Conservation (phyloP, 2,113 vertebrate species). For the Marmota monax region DNA sequence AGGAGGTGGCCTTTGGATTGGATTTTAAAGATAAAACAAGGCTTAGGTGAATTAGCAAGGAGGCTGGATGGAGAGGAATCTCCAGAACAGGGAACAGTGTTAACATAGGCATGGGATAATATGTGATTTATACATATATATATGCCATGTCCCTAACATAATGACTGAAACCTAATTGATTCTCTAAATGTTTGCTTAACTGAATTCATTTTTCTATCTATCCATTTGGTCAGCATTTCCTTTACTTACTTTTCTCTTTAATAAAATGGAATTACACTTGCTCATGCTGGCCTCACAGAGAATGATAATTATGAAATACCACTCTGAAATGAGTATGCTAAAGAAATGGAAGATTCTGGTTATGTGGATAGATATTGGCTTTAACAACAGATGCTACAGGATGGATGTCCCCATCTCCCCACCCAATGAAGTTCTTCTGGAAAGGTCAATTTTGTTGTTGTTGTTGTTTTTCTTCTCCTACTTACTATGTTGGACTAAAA, state of each 20-base stretch:
- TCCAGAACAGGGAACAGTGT: background rate
- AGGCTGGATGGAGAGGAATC: background rate
- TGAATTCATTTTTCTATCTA: background rate
- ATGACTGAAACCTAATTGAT: background rate
- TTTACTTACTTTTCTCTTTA: background rate
- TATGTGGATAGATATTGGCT: background rate
- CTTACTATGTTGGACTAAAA: background rate
- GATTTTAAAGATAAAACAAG: background rate
- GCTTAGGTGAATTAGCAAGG: background rate
- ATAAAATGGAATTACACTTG: background rate
- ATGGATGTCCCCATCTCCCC: background rate
- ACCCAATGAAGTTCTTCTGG: background rate
- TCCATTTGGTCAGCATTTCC: background rate
- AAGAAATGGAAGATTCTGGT: background rate
- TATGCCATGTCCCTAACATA: background rate
- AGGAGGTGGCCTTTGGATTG: background rate
- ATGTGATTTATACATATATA: background rate
- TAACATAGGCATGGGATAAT: background rate
- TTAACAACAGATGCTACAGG: background rate
- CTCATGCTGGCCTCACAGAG: background rate
- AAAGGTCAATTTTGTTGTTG: background rate
- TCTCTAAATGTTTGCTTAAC: background rate
- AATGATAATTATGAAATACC: background rate
- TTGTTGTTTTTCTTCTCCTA: background rate
- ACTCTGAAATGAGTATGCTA: background rate